Evolutionary conservation across 1,140 invertebrate species (phyloP), one percentile per base, ranked within the genome.

Genomic region (Bombus picipes): DNA sequence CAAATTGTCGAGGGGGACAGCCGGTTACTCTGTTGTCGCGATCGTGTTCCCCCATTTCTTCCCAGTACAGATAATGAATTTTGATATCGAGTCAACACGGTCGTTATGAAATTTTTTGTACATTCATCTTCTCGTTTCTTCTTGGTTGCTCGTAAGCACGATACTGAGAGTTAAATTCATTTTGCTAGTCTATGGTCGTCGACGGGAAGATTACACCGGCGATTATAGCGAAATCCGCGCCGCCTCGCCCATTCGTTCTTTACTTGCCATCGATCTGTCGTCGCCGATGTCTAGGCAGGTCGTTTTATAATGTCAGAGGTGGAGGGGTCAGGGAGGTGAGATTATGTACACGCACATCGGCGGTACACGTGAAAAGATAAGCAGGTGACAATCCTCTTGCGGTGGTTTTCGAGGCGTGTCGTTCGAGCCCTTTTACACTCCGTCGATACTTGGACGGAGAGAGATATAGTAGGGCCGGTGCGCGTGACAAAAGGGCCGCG

Each of bases 331-430:
- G 13, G 70, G 68, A 39, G 39, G 25, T 83, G 88, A 89, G 87
- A 47, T 91, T 81, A 73, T 66, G 66, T 70, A 77, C 82, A 57
- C 85, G 83, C 87, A 53, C 53, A 68, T 34, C 81, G 72, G 57
- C 70, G 81, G 62, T 81, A 88, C 68, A 81, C 74, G 76, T 78
- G 68, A 84, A 79, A 81, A 93, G 93, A 92, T 94, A 93, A 94
- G 94, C 94, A 94, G 94, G 94, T 94, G 94, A 93, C 93, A 93
- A 94, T 95, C 93, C 93, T 94, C 93, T 95, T 94, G 94, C 91
- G 94, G 93, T 85, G 90, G 87, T 93, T 92, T 92, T 91, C 89
- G 90, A 94, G 90, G 91, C 93, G 92, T 88, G 88, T 87, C 93
- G 89, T 85, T 77, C 59, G 78, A 87, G 74, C 80, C 80, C 88